Percentiles rank a stretch among this genome's conserved stretches.
phyloP scores from a whole-genome alignment of 2,797 vertebrate genomes.

The Pogonophryne albipinna region DNA sequence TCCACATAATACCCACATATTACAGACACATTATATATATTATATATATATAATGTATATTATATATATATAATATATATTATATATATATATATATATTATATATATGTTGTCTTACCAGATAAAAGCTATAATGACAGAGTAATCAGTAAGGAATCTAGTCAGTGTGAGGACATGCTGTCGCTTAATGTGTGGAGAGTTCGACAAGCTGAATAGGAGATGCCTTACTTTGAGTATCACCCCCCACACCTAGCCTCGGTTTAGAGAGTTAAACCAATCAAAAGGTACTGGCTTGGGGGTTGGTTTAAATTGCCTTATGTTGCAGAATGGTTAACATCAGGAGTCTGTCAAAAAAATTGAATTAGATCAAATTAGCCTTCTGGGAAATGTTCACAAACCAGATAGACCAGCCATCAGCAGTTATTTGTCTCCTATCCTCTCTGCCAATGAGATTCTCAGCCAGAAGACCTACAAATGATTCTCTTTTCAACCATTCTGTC shows the following conservation, averaged over 20 bases:
- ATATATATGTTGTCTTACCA: background rate
- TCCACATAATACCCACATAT: background rate
- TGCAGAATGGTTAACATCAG: conserved; percentile 8
- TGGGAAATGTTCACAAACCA: no score
- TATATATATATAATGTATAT: no score
- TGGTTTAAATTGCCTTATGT: conserved; percentile 39
- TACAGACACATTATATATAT: background rate
- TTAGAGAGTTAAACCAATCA: background rate
- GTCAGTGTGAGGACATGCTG: no score
- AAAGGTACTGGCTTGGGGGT: background rate
- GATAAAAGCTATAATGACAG: background rate
- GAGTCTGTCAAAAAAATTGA: background rate
- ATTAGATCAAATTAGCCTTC: background rate
- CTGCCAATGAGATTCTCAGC: no score
- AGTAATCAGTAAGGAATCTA: background rate
- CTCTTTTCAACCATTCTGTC: no score
- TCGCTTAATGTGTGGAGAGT: no score
- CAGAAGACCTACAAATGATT: no score
- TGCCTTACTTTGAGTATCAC: background rate
- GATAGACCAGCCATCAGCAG: no score
- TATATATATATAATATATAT: no score
- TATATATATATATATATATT: no score
- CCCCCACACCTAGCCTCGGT: background rate
- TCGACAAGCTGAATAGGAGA: background rate
- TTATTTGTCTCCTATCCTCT: no score